Evolutionary conservation across 1,140 invertebrate genomes (phyloP), one percentile per base, ranked within the genome.

Genomic region (Arion vulgaris): DNA sequence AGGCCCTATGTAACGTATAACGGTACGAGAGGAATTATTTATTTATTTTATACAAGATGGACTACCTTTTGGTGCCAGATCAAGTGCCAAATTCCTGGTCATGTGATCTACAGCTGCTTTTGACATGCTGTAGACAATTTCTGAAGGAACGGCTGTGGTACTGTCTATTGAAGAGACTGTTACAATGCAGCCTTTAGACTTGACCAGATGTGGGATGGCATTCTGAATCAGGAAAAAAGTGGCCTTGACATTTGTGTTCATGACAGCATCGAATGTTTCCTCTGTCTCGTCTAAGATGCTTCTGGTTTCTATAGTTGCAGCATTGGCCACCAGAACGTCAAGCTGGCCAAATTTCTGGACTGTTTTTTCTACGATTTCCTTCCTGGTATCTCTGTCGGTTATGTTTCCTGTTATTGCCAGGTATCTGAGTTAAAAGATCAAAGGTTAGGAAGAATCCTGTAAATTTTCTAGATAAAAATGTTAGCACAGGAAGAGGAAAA

Each of bases 291-390:
- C 28, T 17, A 66, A 23, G 11, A 32, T 32, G n/a, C n/a, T 32
- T 32, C 32, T 66, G 11, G 62, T 1, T 13, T 32, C 62, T 2
- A 66, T 66, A 0, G 28, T 32, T 32, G n/a, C 62, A 17, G 62
- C 62, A 66, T 66, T 66, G n/a, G 62, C 62, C 32, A 66, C 62
- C 62, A 66, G 28, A 34, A 66, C 28, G 17, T 66, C 62, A n/a
- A 66, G 62, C 4, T 28, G 62, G 11, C 62, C 62, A 34, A 66
- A 66, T 32, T 23, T 66, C n/a, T 23, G 4, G 2, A 66, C n/a
- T 7, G 62, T 66, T 28, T 66, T 11, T 9, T 11, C n/a, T 7
- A 66, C 62, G 9, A 66, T 17, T 7, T 28, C 5, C 32, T 66
- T 66, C 62, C 62, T 66, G 4, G 28, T 32, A 7, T 28, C 62